Evolutionary conservation across 2,797 vertebrate genomes (phyloP), one percentile per base, ranked within the genome.

Genomic region (Aldrovandia affinis): DNA sequence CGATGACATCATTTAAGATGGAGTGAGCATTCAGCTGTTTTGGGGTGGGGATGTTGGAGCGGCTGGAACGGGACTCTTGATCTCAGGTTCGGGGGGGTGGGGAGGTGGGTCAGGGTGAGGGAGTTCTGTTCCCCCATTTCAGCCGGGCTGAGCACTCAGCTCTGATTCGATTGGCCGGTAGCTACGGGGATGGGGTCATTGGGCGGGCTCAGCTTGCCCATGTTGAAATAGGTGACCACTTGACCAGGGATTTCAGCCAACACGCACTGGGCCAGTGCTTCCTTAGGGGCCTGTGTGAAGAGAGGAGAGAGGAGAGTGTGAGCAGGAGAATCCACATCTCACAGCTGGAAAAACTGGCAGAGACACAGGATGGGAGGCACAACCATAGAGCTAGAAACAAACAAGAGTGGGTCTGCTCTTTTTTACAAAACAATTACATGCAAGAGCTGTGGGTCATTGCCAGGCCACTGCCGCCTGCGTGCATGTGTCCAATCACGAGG

Each of bases 181-280:
- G 88, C 65, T 18, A 82, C 89, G 18, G 85, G 70, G 44, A 90
- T 88, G 81, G 92, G 73, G 90, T 95, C 88, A 88, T 95, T 86
- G 88, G 92, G 97, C 83, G 98, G 98, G 2, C 86, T 95, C 78
- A 97, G 93, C 91, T 97, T 97, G 94, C 96, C 95, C 78, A 93
- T 93, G 86, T 91, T 97, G 92, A 97, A 98, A 89, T 97, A 99
- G 84, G 93, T 95, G 89, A 97, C 96, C 86, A 99, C 93, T 93
- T 99, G 98, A 91, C 93, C 92, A 47, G 98, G 98, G 59, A 99
- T 92, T 91, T 99, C 98, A 0, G 98, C 98, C 91, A 99, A 89
- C 84, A 99, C 98, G 78, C 94, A 95, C 89, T 98, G 97, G 0
- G 98, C 95, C 83, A 99, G 92, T 0, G 96, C 97, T 91, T 99